Percentiles rank a stretch among this genome's conserved stretches.
These are phyloP conservation scores for Arothron firmamentum DNA, from an alignment of 2,113 vertebrate species.

Conservation along the genomic window DNA sequence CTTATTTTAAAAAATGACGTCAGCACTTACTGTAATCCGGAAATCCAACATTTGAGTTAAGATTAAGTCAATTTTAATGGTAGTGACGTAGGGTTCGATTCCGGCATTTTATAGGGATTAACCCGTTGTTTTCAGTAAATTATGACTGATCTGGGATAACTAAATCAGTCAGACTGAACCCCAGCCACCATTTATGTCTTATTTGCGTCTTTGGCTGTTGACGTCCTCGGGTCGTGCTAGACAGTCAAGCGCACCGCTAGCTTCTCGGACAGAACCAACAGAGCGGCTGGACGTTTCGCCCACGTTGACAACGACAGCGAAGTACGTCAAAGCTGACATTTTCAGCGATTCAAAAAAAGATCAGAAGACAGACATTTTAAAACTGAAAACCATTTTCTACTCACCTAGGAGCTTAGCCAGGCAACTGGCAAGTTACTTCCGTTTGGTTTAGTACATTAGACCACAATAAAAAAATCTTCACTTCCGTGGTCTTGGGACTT, in stretches of 20 bases:
- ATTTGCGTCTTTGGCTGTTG: background rate
- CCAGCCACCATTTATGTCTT: background rate
- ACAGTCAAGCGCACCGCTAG: slow-evolving; percentile 15
- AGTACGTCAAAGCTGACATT: background rate
- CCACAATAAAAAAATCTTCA: background rate
- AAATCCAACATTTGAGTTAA: background rate
- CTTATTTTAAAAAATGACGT: background rate
- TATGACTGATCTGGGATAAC: background rate
- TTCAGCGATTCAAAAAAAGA: rapidly evolving
- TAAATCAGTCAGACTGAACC: background rate
- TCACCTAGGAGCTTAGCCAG: slow-evolving; percentile 68
- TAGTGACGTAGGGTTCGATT: background rate
- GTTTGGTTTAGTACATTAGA: slow-evolving; percentile 63
- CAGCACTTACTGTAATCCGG: too few species aligned
- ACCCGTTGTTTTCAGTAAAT: background rate
- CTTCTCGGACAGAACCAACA: slow-evolving; percentile 13
- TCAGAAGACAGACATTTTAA: background rate
- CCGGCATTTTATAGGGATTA: too few species aligned
- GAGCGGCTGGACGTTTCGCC: too few species aligned
- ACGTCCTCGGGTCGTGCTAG: background rate
- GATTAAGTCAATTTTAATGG: background rate
- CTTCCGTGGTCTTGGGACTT: background rate
- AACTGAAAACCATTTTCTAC: slow-evolving; percentile 23
- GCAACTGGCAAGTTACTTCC: slow-evolving; percentile 75
- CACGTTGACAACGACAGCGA: slow-evolving; percentile 9